Percentiles rank a stretch among this genome's conserved stretches.
Evolutionary conservation across 1,140 invertebrate species (phyloP).

Genomic region (Lordiphosa collinella): DNA sequence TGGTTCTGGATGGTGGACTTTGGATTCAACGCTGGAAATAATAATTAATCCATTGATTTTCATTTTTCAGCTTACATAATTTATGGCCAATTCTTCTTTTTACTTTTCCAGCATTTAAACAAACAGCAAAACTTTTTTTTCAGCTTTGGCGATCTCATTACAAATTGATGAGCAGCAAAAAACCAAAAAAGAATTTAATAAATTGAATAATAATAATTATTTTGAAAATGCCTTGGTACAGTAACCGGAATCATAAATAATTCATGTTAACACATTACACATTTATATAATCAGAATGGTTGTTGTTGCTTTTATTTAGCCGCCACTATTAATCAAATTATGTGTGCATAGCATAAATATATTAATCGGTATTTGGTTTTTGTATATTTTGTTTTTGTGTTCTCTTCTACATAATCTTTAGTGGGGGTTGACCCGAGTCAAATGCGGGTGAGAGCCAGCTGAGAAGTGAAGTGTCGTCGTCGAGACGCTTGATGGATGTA

Average conservation of each 20-base stretch:
- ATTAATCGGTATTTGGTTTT: conserved; percentile 24
- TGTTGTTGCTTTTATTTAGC: conserved; percentile 19
- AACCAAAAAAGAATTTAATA: conserved; percentile 9
- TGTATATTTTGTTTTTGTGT: conserved; percentile 14
- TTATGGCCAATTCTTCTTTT: background rate
- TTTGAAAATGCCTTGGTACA: conserved; percentile 27
- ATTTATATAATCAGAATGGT: conserved; percentile 17
- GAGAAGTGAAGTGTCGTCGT: conserved; percentile 1
- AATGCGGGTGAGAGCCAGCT: conserved; percentile 24
- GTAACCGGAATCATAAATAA: conserved; percentile 54
- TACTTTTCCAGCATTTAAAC: conserved; percentile 53
- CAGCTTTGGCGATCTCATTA: conserved; percentile 44
- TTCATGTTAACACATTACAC: conserved; percentile 40
- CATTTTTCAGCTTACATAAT: conserved; percentile 6
- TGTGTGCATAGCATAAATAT: conserved; percentile 19
- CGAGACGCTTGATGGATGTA: conserved; percentile 4
- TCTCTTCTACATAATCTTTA: conserved; percentile 21
- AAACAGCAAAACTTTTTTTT: conserved; percentile 26
- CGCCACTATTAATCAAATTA: conserved; percentile 61
- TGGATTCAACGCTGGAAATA: conserved; percentile 19
- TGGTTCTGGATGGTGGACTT: conserved; percentile 49
- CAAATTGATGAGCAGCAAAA: conserved; percentile 50
- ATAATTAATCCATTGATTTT: conserved; percentile 71
- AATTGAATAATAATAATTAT: conserved; percentile 34
- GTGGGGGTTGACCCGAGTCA: conserved; percentile 12